Evolutionary conservation across 2,113 vertebrate genomes (phyloP), one percentile per base, ranked within the genome.

Genomic region (Leptobrachium ailaonicum): DNA sequence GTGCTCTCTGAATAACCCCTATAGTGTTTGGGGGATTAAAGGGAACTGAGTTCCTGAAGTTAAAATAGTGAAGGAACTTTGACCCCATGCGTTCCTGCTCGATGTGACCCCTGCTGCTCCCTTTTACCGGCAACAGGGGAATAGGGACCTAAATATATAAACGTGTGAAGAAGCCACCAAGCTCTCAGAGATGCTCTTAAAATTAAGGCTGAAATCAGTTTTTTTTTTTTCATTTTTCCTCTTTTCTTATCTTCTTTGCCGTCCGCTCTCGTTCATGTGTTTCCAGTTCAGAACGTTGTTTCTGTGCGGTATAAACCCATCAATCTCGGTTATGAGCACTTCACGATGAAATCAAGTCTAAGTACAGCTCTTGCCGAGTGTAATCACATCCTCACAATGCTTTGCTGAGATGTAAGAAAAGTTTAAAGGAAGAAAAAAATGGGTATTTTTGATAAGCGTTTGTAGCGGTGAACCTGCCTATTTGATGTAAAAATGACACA

Each of bases 281-380:
- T 40, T 10, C 32, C 62, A 64, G n/a, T 8, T 6, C n/a, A 64
- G 62, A 32, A 64, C 62, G 40, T 32, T 64, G 62, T 64, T 64
- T n/a, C 40, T 20, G 62, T 64, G 3, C 8, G 44, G 42, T 13
- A 68, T 12, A 68, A 47, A 71, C 68, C 68, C 50, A 47, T 68
- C 66, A 68, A 68, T 71, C 68, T 71, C 14, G 7, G 12, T 71
- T 43, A 71, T 50, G 42, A 71, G 68, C 44, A 50, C 41, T 68
- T 68, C 14, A 12, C 6, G 42, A 41, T 10, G 66, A 68, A 42
- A 41, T 41, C 41, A 43, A 6, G 10, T 8, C 42, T 45, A 44
- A 44, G 42, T 7, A 44, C 42, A 13, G 66, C 42, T 4, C 66
- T 43, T 68, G 66, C 41, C 14, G 66, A 12, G 41, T 68, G 41